Evolutionary conservation across 2,797 vertebrate genomes (phyloP).

Genomic region (Acridotheres tristis): DNA sequence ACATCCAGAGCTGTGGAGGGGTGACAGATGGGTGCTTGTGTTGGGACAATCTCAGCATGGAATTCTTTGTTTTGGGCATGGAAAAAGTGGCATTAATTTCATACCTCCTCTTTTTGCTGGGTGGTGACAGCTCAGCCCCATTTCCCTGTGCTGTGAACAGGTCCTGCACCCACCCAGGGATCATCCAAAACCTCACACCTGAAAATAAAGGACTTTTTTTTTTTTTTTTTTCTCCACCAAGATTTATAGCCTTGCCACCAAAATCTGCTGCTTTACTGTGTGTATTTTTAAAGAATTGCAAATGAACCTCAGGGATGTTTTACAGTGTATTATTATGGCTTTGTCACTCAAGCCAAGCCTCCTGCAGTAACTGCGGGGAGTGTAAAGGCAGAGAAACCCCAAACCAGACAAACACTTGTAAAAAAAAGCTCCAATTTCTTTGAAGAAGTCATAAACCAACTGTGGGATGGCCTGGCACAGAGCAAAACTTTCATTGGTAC

Average conservation of each 20-base stretch:
- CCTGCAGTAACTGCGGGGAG: background rate
- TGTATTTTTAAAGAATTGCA: background rate
- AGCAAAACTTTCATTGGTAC: background rate
- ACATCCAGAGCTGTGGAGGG: background rate
- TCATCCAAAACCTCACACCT: background rate
- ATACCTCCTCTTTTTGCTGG: background rate
- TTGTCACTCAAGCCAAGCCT: background rate
- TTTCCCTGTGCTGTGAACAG: accelerated
- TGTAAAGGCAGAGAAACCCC: background rate
- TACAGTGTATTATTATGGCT: background rate
- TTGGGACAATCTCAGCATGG: background rate
- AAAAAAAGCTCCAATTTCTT: background rate
- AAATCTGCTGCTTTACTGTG: background rate
- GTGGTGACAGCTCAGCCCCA: background rate
- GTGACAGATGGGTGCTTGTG: background rate
- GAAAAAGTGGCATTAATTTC: background rate
- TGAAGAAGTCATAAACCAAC: background rate
- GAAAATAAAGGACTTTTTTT: background rate
- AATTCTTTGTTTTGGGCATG: background rate
- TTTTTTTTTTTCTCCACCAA: background rate
- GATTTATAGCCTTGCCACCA: background rate
- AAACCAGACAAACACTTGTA: background rate
- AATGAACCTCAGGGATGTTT: background rate
- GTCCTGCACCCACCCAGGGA: background rate
- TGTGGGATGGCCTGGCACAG: background rate